Conservation (phyloP, 2,113 vertebrate species). For the Emydura subglobosa region DNA sequence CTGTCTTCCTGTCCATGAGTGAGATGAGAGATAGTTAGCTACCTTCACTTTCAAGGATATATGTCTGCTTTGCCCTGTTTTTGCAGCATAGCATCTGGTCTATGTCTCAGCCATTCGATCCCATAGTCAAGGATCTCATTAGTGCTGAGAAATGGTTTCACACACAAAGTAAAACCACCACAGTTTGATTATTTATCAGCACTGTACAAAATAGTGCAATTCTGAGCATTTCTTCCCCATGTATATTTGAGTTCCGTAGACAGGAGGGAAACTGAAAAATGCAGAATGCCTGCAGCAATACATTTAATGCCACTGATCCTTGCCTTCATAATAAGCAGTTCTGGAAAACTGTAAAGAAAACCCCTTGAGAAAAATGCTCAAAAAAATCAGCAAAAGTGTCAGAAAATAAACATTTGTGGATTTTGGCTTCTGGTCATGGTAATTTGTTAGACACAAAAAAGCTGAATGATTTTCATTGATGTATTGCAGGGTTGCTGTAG, state of each 20-base stretch:
- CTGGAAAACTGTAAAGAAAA: background rate
- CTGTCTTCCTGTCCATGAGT: background rate
- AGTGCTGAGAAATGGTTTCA: background rate
- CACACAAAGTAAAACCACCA: background rate
- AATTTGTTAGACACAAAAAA: background rate
- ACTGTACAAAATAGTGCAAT: background rate
- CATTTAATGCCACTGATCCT: background rate
- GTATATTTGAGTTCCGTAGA: fast-evolving
- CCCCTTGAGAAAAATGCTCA: background rate
- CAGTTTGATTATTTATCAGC: background rate
- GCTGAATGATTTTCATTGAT: background rate
- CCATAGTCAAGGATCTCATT: background rate
- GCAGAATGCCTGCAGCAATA: background rate
- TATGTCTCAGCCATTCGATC: background rate
- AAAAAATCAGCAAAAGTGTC: background rate
- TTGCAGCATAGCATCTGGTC: background rate
- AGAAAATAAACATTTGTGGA: fast-evolving
- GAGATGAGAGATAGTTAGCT: background rate
- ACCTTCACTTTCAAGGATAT: background rate
- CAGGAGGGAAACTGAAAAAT: background rate
- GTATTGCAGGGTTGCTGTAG: background rate
- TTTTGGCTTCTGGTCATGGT: background rate
- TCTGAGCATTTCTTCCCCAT: background rate
- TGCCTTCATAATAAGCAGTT: background rate
- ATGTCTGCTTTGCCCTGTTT: background rate